Conservation (phyloP, 1,140 invertebrate species). For the Dreissena polymorpha region DNA sequence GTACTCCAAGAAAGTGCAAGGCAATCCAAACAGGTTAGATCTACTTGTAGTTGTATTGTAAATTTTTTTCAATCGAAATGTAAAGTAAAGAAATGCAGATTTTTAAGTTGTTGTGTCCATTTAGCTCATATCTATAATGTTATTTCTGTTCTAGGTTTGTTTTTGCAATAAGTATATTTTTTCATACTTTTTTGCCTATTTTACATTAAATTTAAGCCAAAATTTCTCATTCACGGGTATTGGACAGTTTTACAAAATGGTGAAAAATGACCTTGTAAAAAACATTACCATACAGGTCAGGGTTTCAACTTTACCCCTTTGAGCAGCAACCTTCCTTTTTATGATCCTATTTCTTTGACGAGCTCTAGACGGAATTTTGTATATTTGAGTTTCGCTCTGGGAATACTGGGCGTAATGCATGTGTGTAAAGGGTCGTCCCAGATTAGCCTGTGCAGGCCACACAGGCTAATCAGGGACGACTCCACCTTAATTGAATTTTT, state of each 20-base stretch:
- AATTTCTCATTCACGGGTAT: background rate
- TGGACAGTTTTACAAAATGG: background rate
- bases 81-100: background rate
- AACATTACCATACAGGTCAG: background rate
- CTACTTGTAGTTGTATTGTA: background rate
- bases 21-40: slow-evolving; percentile 72
- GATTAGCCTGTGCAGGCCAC: too few species aligned
- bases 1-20: slow-evolving; percentile 83
- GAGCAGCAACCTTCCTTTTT: background rate
- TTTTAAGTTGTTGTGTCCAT: background rate
- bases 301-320: background rate
- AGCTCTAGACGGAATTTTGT: too few species aligned
- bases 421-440: too few species aligned
- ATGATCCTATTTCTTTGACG: too few species aligned
- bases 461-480: too few species aligned
- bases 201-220: background rate
- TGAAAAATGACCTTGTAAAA: background rate
- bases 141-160: background rate
- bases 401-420: too few species aligned
- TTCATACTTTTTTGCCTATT: background rate
- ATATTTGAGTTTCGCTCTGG: too few species aligned
- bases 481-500: too few species aligned
- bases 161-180: background rate
- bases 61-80: background rate
- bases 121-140: too few species aligned